A percentile compares a stretch with the other conserved stretches of the same genome.
These are phyloP conservation scores for Atherix ibis DNA, from an alignment of 2,888 invertebrate genomes.

Conservation along the genomic window DNA sequence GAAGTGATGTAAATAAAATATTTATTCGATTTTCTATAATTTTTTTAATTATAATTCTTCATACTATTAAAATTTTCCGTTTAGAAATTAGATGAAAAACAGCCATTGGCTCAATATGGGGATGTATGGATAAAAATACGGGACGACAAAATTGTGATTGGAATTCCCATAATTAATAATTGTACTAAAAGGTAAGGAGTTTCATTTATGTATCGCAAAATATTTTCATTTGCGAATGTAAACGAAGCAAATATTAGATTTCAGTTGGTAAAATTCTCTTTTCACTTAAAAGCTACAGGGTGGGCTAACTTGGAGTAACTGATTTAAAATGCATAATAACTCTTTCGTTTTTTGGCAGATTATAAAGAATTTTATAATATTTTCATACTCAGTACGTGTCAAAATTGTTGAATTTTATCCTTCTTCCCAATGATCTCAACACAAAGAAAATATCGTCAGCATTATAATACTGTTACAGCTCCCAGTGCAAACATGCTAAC, in stretches of 20 bases:
- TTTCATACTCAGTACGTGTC: too few species aligned
- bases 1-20: constrained; percentile 1
- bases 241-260: not conserved
- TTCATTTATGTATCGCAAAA: not conserved
- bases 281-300: too few species aligned
- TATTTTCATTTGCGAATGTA: not conserved
- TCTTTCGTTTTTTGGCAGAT: not conserved
- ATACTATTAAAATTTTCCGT: not conserved
- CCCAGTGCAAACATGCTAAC: too few species aligned
- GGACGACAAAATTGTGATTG: constrained; percentile 12
- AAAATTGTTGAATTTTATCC: too few species aligned
- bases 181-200: constrained; percentile 12
- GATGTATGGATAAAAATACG: constrained; percentile 11
- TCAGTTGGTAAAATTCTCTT: not conserved
- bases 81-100: constrained; percentile 11
- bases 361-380: too few species aligned
- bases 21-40: not conserved
- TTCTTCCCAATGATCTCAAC: too few species aligned
- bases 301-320: too few species aligned
- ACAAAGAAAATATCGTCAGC: too few species aligned
- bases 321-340: too few species aligned
- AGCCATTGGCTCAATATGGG: constrained; percentile 12
- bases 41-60: not conserved
- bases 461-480: too few species aligned
- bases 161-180: constrained; percentile 13